These are phyloP conservation scores for Raja brachyura DNA, from an alignment of 2,113 vertebrate genomes.

Conservation along the genomic window DNA sequence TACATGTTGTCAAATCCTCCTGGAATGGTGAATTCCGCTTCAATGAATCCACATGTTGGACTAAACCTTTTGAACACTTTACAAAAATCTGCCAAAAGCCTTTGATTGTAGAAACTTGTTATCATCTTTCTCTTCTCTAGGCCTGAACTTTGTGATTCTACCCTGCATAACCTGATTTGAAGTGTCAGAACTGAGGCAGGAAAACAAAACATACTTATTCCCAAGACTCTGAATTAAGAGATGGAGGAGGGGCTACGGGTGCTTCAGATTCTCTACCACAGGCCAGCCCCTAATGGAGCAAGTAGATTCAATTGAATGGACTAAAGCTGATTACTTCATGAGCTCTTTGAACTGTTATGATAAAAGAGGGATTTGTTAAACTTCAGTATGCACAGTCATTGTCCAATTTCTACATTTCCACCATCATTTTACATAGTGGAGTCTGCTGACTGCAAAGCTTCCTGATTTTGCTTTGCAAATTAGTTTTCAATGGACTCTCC, in stretches of 20 bases:
- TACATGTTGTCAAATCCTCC: background rate
- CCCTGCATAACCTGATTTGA: background rate
- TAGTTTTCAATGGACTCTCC: slow-evolving; percentile 28
- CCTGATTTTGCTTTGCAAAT: slow-evolving; percentile 27
- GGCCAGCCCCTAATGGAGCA: background rate
- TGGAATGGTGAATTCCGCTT: background rate
- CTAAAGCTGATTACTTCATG: slow-evolving; percentile 31
- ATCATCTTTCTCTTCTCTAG: background rate
- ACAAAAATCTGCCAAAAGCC: background rate
- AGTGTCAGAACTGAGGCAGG: background rate
- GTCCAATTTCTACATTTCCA: background rate
- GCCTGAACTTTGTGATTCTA: background rate
- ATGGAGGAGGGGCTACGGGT: background rate
- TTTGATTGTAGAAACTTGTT: slow-evolving; percentile 1
- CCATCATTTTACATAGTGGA: slow-evolving; percentile 7
- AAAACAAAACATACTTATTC: background rate
- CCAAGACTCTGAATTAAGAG: background rate
- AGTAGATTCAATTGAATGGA: slow-evolving; percentile 13
- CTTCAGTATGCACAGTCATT: slow-evolving; percentile 5
- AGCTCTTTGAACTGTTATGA: slow-evolving; percentile 21
- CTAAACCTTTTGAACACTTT: background rate
- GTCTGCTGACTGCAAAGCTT: slow-evolving; percentile 29
- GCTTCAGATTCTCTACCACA: background rate
- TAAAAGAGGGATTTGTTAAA: slow-evolving; percentile 30
- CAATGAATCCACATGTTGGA: background rate